Base-by-base conservation (phyloP, 2,113 vertebrate species). In the Rissa tridactyla region DNA sequence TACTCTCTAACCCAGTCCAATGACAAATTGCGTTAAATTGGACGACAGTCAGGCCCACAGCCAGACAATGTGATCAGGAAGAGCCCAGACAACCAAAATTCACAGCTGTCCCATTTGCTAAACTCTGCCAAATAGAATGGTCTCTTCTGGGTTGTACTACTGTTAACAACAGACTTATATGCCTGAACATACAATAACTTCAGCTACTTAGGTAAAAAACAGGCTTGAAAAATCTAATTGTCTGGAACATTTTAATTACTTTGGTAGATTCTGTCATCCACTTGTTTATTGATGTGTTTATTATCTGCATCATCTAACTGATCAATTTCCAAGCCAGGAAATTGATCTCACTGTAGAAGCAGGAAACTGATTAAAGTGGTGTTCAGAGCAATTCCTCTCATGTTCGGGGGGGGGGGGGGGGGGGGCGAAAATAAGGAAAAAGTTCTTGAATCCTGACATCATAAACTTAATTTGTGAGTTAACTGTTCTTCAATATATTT, bases 351-450 rank as follows among this genome's bases (percentile, higher is more conserved):
- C 51, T 58, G 29, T 57, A 40, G 44, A 87, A 68, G 49, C 49
- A 82, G 42, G 10, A 68, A 82, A 36, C 32, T 14, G 38, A 55
- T 46, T 30, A 47, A 73, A 38, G 30, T 19, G 49, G 55, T 3
- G 1, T 52, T 90, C 44, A 75, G 77, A 87, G 46, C 54, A 66
- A 62, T 68, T 51, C 18, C 20, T 86, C 60, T 75, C 29, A 47
- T 36, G 27, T 60, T 54, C 3, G 1, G 13, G 13, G 16, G 9
- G 19, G 5, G 9, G 15, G 5, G 1, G 6, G 11, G 13, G 14
- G 6, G 19, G 5, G 9, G 15, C 4, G 1, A 5, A 36, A 44
- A 44, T 30, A 29, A 44, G 47, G 22, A 4, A 25, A 66, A 5
- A 15, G 6, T 22, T 58, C 9, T 49, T 75, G 27, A 18, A 70